Base-by-base conservation (phyloP, 2,888 invertebrate species). In the Piscicola geometra region DNA sequence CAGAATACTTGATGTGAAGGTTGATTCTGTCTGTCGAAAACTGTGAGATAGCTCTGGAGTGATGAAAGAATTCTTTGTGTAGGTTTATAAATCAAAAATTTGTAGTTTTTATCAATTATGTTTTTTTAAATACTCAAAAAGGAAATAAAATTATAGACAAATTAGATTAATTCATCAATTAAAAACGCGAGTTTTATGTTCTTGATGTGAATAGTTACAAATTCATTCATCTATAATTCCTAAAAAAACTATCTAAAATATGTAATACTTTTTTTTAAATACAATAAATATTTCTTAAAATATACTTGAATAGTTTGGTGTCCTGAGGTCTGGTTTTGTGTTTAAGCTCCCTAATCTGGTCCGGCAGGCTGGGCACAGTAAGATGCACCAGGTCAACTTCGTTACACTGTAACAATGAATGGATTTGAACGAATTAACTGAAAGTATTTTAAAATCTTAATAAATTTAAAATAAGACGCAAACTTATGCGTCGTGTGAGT, bases 231-330 rank as follows among this genome's bases (percentile, higher is more conserved):
- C 21, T 9, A 47, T 15, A 15, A 15, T 47, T 64, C 25, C n/a
- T 28, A 64, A 64, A 28, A 28, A 64, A 64, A n/a, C n/a, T n/a
- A n/a, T n/a, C n/a, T n/a, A n/a, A n/a, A n/a, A n/a, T n/a, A n/a
- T n/a, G n/a, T n/a, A n/a, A n/a, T n/a, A n/a, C n/a, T n/a, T n/a
- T n/a, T n/a, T n/a, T n/a, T n/a, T n/a, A n/a, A n/a, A n/a, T n/a
- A n/a, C n/a, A n/a, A n/a, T n/a, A n/a, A n/a, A n/a, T n/a, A n/a
- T n/a, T n/a, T n/a, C n/a, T n/a, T n/a, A n/a, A n/a, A 35, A 71
- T 41, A 30, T 35, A 69, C 52, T 68, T 64, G 52, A 52, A 32
- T 3, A 75, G 36, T 52, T 69, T 36, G 36, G 33, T 52, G 30
- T 69, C 67, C n/a, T 50, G 47, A 35, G 52, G 52, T 36, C 56